phyloP scores from a whole-genome alignment of 2,113 vertebrate species.

The Pica pica region DNA sequence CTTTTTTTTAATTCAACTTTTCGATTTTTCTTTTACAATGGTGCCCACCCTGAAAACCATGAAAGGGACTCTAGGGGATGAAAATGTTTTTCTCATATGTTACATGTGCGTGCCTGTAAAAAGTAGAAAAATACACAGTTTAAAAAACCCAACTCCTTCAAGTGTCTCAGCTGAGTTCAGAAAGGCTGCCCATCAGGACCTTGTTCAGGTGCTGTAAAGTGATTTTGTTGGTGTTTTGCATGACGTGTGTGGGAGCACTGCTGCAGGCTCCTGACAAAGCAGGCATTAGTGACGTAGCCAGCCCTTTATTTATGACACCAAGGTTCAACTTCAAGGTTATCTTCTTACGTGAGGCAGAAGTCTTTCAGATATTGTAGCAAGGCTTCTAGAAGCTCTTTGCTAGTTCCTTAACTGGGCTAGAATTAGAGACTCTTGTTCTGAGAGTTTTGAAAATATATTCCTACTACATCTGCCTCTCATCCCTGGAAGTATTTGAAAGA shows the following conservation, averaged over 20 bases:
- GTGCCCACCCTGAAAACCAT: neutral
- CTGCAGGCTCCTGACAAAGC: neutral
- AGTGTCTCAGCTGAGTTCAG: neutral
- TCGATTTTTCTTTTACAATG: neutral
- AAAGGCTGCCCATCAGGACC: neutral
- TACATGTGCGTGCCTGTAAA: neutral
- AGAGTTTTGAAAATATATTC: neutral
- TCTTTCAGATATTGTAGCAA: neutral
- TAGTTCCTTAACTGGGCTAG: neutral
- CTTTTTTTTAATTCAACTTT: neutral
- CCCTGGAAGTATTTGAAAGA: neutral
- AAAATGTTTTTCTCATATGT: neutral
- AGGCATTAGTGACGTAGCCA: neutral
- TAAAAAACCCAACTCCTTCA: neutral
- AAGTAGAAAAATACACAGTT: neutral
- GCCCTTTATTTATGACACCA: neutral
- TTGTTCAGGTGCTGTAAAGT: neutral
- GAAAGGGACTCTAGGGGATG: neutral
- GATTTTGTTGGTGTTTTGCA: neutral
- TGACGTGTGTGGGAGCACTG: neutral
- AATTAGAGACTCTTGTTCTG: neutral
- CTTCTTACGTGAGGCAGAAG: neutral
- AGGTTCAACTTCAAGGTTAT: neutral
- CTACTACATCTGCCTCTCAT: neutral
- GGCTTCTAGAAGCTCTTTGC: neutral